Evolutionary conservation across 1,140 invertebrate species (phyloP).

Genomic region (Drosophila subpulchrella): DNA sequence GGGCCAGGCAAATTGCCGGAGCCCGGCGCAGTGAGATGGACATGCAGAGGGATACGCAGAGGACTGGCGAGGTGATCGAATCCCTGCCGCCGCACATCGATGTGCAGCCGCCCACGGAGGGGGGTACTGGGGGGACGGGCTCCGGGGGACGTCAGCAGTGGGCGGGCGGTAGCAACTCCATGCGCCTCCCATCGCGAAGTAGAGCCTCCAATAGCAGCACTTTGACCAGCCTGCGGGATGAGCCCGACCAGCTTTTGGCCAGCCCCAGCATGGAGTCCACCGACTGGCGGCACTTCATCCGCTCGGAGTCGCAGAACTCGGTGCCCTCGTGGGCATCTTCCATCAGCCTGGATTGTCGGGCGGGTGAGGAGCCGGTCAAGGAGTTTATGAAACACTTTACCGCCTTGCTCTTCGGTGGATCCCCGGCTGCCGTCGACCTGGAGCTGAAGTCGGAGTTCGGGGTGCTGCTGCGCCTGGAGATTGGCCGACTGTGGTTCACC

Average conservation of each 20-base stretch:
- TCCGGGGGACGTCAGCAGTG: constrained; percentile 38
- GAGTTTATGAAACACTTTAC: constrained; percentile 91
- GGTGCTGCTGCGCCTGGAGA: constrained; percentile 85
- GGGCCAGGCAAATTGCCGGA: constrained; percentile 68
- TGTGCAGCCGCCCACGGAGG: constrained; percentile 73
- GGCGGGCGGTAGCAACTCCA: constrained; percentile 55
- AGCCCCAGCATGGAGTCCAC: constrained; percentile 83
- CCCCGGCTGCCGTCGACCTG: constrained; percentile 85
- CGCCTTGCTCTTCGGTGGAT: constrained; percentile 88
- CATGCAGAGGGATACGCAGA: constrained; percentile 74
- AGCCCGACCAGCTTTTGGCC: constrained; percentile 67
- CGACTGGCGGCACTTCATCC: constrained; percentile 81
- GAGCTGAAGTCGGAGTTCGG: constrained; percentile 90
- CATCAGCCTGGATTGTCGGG: constrained; percentile 89
- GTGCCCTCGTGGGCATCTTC: constrained; percentile 91
- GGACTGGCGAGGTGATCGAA: constrained; percentile 61
- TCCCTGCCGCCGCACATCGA: constrained; percentile 72
- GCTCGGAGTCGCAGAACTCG: constrained; percentile 88
- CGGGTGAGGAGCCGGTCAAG: constrained; percentile 89
- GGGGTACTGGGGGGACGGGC: constrained; percentile 1
- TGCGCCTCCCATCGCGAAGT: constrained; percentile 64
- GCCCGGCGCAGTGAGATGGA: constrained; percentile 77
- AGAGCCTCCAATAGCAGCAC: constrained; percentile 80
- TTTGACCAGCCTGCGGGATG: constrained; percentile 75
- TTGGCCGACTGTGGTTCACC: constrained; percentile 89